Evolutionary conservation across 2,888 invertebrate species (phyloP).

Genomic region (Hydraecia micacea): DNA sequence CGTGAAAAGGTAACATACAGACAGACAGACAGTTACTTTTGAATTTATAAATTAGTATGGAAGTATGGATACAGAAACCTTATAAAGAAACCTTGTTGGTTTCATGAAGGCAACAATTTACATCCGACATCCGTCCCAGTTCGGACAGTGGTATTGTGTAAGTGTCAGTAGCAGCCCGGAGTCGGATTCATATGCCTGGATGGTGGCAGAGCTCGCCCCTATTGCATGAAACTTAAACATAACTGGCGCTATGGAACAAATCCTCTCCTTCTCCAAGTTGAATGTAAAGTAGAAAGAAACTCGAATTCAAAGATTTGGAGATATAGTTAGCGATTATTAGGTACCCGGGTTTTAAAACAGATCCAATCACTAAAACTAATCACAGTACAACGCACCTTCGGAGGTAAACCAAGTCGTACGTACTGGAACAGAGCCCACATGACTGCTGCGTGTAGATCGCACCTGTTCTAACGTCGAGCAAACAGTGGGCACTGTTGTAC

Average conservation of each 20-base stretch:
- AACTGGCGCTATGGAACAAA: background rate
- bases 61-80: background rate
- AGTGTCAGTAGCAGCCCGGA: background rate
- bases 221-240: background rate
- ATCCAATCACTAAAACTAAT: background rate
- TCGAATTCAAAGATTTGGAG: background rate
- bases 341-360: background rate
- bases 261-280: background rate
- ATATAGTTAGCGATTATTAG: background rate
- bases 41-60: no score
- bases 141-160: background rate
- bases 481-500: background rate
- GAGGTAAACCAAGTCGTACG: background rate
- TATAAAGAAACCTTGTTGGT: background rate
- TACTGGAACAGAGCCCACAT: background rate
- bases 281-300: background rate
- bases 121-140: no score
- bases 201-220: background rate
- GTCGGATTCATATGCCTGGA: background rate
- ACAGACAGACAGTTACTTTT: no score
- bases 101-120: background rate
- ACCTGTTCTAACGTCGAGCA: constrained; percentile 13
- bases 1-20: no score
- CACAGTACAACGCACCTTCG: constrained; percentile 4
- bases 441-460: background rate